Evolutionary conservation across 2,888 invertebrate species (phyloP), one percentile per base, ranked within the genome.

Genomic region (Nomada hirtipes): DNA sequence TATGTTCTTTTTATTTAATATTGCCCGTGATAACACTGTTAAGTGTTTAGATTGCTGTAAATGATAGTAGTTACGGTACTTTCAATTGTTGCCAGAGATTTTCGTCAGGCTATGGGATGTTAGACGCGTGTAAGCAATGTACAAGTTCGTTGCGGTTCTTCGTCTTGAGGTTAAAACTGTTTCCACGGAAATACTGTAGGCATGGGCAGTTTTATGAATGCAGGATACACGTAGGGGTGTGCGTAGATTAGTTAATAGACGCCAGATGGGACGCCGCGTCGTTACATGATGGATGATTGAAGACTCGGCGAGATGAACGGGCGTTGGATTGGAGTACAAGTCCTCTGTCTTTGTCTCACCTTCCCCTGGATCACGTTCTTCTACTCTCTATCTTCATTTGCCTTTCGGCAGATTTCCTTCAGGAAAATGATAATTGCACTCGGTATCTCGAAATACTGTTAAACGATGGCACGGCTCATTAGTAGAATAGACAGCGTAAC

Each of bases 261-360:
- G 42, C 59, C 53, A 76, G 77, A 65, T 60, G 57, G 73, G 83
- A 79, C 63, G 78, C 69, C 77, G 72, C 70, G 70, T 68, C 80
- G 86, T 85, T 83, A 73, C 61, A 72, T 55, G 77, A 74, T 75
- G 75, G 75, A 77, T 78, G 87, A 89, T 86, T 85, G 86, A 90
- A 89, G 89, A 88, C 90, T 85, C 88, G 85, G 86, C 44, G 76
- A 87, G 84, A 76, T 88, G 88, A 88, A 89, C 82, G 88, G 72
- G 73, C 83, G 84, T 86, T 85, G 88, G 88, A 84, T 86, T 84
- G 89, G 88, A 84, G 68, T 52, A 59, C 65, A 53, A 15, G 11
- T 55, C 76, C 73, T 61, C 72, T 69, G 79, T 76, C 44, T 18
- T 70, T 44, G 13, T n/a, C n/a, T 47, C 57, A 13, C 44, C 68